Percentiles rank a stretch among this genome's conserved stretches.
These are phyloP conservation scores for Acrocyrtus sp. DNA, from an alignment of 2,888 invertebrate genomes.

Conservation along the genomic window DNA sequence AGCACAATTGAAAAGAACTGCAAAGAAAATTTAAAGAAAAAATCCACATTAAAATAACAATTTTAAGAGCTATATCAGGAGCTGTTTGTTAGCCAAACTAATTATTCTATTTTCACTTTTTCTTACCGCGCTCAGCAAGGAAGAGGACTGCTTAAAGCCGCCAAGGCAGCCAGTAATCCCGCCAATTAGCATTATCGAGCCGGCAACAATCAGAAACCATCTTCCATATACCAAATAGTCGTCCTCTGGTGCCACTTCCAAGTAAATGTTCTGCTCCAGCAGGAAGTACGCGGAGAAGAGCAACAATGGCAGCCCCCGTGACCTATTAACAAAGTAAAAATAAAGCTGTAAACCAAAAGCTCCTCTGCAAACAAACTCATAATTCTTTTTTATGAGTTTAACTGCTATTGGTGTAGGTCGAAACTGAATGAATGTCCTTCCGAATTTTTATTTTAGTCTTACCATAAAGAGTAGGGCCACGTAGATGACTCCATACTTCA, in stretches of 20 bases:
- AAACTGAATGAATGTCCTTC: neutral
- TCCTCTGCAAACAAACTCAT: neutral
- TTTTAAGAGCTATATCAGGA: neutral
- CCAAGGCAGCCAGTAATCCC: slow-evolving; percentile 62
- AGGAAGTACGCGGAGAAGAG: slow-evolving; percentile 58
- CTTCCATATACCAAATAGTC: slow-evolving; percentile 57
- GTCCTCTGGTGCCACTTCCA: slow-evolving; percentile 57
- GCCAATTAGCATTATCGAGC: slow-evolving; percentile 58
- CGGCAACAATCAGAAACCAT: slow-evolving; percentile 60
- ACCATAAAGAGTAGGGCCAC: slow-evolving; percentile 61
- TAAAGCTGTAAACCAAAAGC: neutral
- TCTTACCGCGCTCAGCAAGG: slow-evolving; percentile 59
- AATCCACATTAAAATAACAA: slow-evolving; percentile 8
- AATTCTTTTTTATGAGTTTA: neutral
- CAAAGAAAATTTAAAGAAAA: slow-evolving; percentile 20
- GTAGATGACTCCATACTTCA: slow-evolving; percentile 62
- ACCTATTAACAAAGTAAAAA: slow-evolving; percentile 48
- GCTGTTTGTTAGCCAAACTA: too few species aligned
- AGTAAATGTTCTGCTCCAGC: slow-evolving; percentile 54
- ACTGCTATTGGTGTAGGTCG: neutral
- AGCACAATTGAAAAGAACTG: slow-evolving; percentile 61
- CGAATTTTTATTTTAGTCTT: slow-evolving; percentile 10
- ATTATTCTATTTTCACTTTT: too few species aligned
- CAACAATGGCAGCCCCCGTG: slow-evolving; percentile 59
- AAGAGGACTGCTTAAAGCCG: slow-evolving; percentile 59